Percentiles rank a stretch among this genome's conserved stretches.
Evolutionary conservation across 2,113 vertebrate species (phyloP).

Genomic region (Clupea harengus): DNA sequence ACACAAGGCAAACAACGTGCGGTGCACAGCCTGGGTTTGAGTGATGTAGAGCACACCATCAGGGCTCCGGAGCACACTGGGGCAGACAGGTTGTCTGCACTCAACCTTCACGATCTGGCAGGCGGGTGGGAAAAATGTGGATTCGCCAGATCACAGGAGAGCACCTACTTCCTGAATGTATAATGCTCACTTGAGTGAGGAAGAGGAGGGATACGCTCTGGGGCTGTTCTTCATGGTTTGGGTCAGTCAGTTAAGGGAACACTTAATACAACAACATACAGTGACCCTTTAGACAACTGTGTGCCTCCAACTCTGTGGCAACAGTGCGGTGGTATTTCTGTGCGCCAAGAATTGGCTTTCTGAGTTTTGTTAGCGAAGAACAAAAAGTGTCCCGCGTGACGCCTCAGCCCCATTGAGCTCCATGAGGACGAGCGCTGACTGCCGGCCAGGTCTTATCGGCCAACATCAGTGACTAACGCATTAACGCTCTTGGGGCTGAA

Average conservation of each 20-base stretch:
- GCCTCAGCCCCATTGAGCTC: not conserved
- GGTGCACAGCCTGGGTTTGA: not conserved
- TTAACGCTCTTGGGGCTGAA: not conserved
- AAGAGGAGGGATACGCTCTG: not conserved
- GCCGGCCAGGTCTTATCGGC: not conserved
- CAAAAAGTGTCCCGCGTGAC: not conserved
- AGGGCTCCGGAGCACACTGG: not conserved
- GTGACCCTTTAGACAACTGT: not conserved
- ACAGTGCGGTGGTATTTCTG: not conserved
- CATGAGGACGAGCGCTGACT: not conserved
- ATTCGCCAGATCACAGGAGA: not conserved
- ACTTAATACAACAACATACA: not conserved
- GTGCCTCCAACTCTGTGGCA: not conserved
- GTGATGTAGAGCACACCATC: not conserved
- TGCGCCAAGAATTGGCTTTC: not conserved
- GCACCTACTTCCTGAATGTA: not conserved
- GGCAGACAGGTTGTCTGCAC: not conserved
- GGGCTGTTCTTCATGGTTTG: not conserved
- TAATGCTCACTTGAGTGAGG: not conserved
- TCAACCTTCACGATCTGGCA: not conserved
- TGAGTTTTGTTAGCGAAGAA: not conserved
- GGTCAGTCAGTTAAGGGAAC: not conserved
- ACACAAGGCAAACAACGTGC: not conserved
- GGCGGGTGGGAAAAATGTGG: not conserved
- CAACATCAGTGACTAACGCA: constrained; percentile 3